Percentiles rank a stretch among this genome's conserved stretches.
These are phyloP conservation scores for Eublepharis macularius DNA, from an alignment of 2,113 vertebrate species.

Conservation along the genomic window DNA sequence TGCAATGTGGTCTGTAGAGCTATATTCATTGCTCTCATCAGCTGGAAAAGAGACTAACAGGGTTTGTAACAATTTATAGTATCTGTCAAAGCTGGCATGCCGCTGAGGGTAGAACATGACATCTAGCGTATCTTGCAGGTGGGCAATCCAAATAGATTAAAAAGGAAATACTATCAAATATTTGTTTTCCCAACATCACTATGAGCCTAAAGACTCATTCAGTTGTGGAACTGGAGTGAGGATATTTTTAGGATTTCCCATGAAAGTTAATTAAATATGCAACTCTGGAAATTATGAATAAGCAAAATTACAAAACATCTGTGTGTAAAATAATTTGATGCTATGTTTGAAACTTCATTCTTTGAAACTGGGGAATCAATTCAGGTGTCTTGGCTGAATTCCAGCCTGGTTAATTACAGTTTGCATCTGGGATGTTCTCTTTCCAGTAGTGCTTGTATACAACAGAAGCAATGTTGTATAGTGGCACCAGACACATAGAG, in stretches of 20 bases:
- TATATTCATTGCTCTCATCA: too few relatives aligned
- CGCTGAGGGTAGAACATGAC: too few relatives aligned
- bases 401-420: constrained; percentile 48
- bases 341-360: constrained; percentile 17
- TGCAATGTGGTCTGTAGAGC: too few relatives aligned
- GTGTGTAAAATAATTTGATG: not conserved
- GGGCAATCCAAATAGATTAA: not conserved
- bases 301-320: not conserved
- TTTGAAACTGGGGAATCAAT: not conserved
- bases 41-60: too few relatives aligned
- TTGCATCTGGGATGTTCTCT: constrained; percentile 29
- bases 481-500: too few relatives aligned
- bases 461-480: not conserved
- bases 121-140: not conserved
- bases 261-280: constrained; percentile 28
- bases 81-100: too few relatives aligned
- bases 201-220: constrained; percentile 35
- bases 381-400: constrained; percentile 49
- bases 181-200: not conserved
- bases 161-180: constrained; percentile 5
- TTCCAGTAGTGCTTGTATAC: constrained; percentile 31
- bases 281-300: constrained; percentile 40
- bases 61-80: too few relatives aligned
- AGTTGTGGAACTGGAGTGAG: constrained; percentile 12
- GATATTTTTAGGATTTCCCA: constrained; percentile 31